These are phyloP conservation scores for Drosophila suboccidentalis DNA, from an alignment of 2,888 invertebrate genomes.

Conservation along the genomic window DNA sequence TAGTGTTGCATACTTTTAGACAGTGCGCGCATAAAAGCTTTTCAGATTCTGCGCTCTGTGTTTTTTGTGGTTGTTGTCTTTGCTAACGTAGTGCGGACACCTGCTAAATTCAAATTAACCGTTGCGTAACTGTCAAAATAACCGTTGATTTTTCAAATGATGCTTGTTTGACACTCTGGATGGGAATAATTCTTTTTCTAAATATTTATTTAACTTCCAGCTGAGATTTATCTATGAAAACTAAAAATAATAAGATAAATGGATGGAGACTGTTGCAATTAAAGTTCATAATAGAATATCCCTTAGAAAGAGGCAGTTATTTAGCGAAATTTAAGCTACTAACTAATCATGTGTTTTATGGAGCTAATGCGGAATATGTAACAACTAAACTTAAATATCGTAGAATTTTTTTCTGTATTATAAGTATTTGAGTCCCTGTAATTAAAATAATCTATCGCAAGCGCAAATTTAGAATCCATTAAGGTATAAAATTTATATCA, in stretches of 20 bases:
- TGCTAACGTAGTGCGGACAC: neutral
- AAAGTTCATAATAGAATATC: no score
- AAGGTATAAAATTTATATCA: no score
- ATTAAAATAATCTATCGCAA: neutral
- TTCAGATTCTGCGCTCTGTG: neutral
- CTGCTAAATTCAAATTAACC: neutral
- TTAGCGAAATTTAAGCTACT: neutral
- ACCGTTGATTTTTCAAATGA: neutral
- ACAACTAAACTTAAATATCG: neutral
- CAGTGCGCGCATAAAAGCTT: slow-evolving; percentile 14
- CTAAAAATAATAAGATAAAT: neutral
- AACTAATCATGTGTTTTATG: neutral
- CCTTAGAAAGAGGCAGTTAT: neutral
- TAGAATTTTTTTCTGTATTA: neutral
- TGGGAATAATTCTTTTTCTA: neutral
- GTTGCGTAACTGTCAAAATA: neutral
- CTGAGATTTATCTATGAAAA: no score
- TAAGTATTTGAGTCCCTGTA: neutral
- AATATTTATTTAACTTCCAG: neutral
- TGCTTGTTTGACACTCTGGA: neutral
- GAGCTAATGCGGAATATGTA: neutral
- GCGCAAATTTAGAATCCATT: neutral
- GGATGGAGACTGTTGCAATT: no score
- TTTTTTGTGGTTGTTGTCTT: slow-evolving; percentile 28
- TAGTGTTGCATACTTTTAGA: slow-evolving; percentile 40